phyloP scores from a whole-genome alignment of 2,888 invertebrate species.

The Luperina testacea region DNA sequence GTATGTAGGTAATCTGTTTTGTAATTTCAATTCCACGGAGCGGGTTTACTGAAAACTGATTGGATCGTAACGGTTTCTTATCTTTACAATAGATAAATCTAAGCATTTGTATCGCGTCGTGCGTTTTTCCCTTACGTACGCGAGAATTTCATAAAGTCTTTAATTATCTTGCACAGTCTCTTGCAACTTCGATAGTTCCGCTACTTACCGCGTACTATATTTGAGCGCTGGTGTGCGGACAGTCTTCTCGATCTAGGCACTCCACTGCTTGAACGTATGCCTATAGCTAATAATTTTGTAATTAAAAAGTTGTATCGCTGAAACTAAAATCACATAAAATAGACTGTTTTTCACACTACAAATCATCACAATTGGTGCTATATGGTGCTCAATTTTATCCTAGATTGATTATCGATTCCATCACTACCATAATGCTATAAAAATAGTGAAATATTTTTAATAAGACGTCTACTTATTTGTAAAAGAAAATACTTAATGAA shows the following conservation, averaged over 20 bases:
- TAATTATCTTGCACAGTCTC: not conserved
- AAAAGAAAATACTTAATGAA: not conserved
- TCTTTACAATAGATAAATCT: slow-evolving; percentile 10
- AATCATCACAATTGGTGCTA: slow-evolving; percentile 79
- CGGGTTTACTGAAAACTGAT: slow-evolving; percentile 9
- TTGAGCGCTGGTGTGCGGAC: not conserved
- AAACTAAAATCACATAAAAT: slow-evolving; percentile 45
- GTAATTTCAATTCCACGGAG: slow-evolving; percentile 11
- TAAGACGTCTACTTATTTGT: not conserved
- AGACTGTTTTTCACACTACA: slow-evolving; percentile 40
- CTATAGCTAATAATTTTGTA: not conserved
- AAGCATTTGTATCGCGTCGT: not conserved
- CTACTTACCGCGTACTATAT: slow-evolving; percentile 10
- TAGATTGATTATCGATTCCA: slow-evolving; percentile 47
- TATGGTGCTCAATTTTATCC: slow-evolving; percentile 78
- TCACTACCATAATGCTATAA: slow-evolving; percentile 32
- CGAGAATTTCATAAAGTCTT: not conserved
- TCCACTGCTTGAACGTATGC: not conserved
- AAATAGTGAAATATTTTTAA: not conserved
- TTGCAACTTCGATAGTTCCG: not conserved
- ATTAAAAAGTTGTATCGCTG: slow-evolving; percentile 30
- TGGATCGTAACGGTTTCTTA: slow-evolving; percentile 6
- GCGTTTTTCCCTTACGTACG: not conserved
- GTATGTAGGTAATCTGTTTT: not conserved
- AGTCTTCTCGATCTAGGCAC: not conserved